Evolutionary conservation across 1,140 invertebrate species (phyloP), one percentile per base, ranked within the genome.

Genomic region (Hypothenemus hampei): DNA sequence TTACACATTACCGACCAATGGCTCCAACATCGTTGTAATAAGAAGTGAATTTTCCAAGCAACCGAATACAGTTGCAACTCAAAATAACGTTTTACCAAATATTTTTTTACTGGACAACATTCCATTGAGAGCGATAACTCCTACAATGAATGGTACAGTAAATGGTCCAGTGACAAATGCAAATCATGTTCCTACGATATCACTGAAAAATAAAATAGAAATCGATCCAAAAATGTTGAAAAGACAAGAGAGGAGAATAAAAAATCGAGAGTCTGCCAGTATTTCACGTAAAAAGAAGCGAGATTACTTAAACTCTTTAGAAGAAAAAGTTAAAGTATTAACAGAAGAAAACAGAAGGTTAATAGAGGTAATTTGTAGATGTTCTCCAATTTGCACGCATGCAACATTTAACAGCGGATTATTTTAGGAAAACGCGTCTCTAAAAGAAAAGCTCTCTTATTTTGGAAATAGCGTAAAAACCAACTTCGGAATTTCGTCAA

Each of bases 281-380:
- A 75, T 94, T 40, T 94, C 91, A 0, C 75, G 91, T 15, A 92
- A 93, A 70, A 91, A 92, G 70, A 94, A 93, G 65, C 94, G 93
- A 68, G 91, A 94, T 69, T 93, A 94, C 69, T 80, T 95, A 7
- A 80, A 81, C 24, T 80, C 81, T 0, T 71, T 95, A 44, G 91
- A 95, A 67, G 78, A 77, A 37, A 77, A 83, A 65, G 72, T 94
- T 21, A 73, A 79, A 22, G 79, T 83, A 29, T 78, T 89, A 13
- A 78, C 83, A 55, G 76, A 80, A 48, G 87, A 92, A 71, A 92
- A 93, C 70, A 72, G 75, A 10, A 75, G 78, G 59, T 67, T 95
- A 18, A 81, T 82, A 70, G 69, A 75, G 49, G 90, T 87, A 74
- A 83, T 78, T 5, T 29, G 24, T 6, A 29, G 5, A 5, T 11